These are phyloP conservation scores for Colinus virginianus DNA, from an alignment of 2,113 vertebrate genomes.

Conservation along the genomic window DNA sequence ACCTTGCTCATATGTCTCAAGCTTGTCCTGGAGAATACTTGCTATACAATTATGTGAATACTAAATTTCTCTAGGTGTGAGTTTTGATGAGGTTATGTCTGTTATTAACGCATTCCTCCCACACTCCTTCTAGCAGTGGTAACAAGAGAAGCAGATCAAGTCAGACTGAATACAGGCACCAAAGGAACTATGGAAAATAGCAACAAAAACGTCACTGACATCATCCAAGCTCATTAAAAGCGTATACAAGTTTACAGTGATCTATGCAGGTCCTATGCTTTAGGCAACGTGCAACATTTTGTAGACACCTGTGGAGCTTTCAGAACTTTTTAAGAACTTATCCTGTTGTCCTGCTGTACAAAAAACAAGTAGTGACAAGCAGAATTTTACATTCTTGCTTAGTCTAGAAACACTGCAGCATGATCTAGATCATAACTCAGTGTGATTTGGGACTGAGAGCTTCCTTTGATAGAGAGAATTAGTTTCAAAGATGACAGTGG, in stretches of 20 bases:
- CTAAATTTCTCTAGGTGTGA: background rate
- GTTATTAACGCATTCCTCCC: background rate
- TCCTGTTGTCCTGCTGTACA: background rate
- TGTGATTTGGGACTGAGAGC: background rate
- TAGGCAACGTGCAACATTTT: background rate
- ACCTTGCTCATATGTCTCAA: background rate
- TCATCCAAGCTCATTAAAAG: background rate
- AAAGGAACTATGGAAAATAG: background rate
- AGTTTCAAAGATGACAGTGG: background rate
- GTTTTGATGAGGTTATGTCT: background rate
- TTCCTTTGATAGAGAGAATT: background rate
- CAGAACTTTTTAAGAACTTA: background rate
- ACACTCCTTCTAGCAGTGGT: background rate
- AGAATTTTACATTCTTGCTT: background rate
- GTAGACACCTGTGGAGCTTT: background rate
- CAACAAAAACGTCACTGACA: background rate
- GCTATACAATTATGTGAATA: background rate
- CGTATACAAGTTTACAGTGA: background rate
- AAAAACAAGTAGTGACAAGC: background rate
- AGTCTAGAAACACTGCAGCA: background rate
- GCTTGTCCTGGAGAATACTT: background rate
- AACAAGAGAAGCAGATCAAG: background rate
- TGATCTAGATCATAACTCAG: background rate
- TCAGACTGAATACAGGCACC: background rate
- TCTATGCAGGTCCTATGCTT: background rate